Base-by-base conservation (phyloP, 1,140 invertebrate species). In the Drosophila gunungcola region DNA sequence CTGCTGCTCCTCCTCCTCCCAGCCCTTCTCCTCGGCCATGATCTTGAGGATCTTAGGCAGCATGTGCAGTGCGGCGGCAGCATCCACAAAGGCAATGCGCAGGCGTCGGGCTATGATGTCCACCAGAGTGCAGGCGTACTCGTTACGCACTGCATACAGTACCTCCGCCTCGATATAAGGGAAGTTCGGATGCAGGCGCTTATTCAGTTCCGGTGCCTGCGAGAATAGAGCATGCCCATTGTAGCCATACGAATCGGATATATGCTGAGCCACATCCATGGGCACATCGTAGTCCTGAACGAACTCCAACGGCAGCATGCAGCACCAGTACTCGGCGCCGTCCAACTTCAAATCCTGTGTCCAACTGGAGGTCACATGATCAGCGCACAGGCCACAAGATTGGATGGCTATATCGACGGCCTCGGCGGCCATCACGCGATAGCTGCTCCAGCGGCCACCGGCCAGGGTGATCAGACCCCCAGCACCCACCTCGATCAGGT, bases 141-240 rank as follows among this genome's bases (percentile, higher is more conserved):
- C 84, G 6, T 56, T 60, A 6, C 54, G 56, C 16, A 62, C 64
- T 10, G 58, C 84, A 38, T 89, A 88, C 12, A 27, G 27, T 0
- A 88, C 62, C 32, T 88, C 84, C 0, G 84, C 84, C 38, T 55
- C 57, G 9, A 88, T 89, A 46, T 89, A 89, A 0, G 84, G 84
- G 11, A 74, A 89, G 5, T 63, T 46, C 0, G 72, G 73, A 25
- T 84, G 80, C 9, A 88, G 38, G 0, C 84, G 57, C 3, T 54
- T 41, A 6, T 38, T 48, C 1, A 49, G 7, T 10, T 57, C n/a
- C 0, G 25, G 25, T 1, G 25, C 51, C 5, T 45, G 34, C 0
- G 27, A 13, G 0, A 86, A 53, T 25, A 88, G 11, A 0, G 53
- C 25, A 4, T 53, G 52, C 0, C 80, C 77, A 48, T 88, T 89